Percentiles rank a stretch among this genome's conserved stretches.
Conservation (phyloP, 2,888 invertebrate species). For the Papilio protenor region DNA sequence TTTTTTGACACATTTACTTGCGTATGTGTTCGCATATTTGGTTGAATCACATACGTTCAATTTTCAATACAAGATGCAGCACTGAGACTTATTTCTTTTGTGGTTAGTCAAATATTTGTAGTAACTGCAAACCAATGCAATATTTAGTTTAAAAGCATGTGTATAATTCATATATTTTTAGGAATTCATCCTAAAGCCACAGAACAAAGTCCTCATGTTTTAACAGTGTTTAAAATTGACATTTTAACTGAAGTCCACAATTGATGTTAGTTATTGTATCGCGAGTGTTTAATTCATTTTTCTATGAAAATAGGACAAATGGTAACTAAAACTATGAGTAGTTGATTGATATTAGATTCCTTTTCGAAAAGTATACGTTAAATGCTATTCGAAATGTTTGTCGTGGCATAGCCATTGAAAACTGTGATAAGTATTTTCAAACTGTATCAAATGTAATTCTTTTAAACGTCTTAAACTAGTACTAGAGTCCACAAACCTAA, state of each 20-base stretch:
- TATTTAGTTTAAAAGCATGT: neutral
- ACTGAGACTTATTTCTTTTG: neutral
- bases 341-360: neutral
- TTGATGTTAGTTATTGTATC: neutral
- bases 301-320: neutral
- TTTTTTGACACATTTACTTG: too few relatives aligned
- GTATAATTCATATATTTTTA: neutral
- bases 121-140: slow-evolving; percentile 17
- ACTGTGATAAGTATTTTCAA: slow-evolving; percentile 16
- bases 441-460: neutral
- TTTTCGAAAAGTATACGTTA: slow-evolving; percentile 15
- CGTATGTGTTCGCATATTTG: neutral
- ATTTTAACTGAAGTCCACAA: neutral
- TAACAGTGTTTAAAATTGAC: neutral
- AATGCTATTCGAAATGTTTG: neutral
- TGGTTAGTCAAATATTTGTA: neutral
- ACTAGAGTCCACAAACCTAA: neutral
- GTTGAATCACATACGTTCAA: neutral
- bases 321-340: neutral
- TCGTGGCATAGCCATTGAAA: slow-evolving; percentile 18
- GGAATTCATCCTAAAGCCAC: neutral
- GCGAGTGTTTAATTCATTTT: neutral
- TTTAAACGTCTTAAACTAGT: neutral
- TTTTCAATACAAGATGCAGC: neutral
- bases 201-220: neutral